Conservation (phyloP, 2,797 vertebrate genomes). For the Epinephelus malabaricus region DNA sequence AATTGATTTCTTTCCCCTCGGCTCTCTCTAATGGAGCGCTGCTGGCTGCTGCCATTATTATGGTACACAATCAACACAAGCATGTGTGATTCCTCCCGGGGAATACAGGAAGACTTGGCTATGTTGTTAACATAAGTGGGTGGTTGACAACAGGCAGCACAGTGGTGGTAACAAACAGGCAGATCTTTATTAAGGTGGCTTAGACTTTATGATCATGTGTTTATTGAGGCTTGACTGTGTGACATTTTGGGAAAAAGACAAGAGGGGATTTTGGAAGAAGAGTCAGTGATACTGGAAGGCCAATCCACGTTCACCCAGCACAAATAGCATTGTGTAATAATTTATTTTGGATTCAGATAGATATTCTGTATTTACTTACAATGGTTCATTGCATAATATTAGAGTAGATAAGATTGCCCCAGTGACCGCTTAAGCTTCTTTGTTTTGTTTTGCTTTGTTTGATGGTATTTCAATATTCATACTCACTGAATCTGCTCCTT, state of each 20-base stretch:
- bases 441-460: no score
- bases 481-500: no score
- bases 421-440: neutral
- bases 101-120: slow-evolving; percentile 33
- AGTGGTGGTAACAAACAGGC: slow-evolving; percentile 16
- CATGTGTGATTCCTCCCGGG: slow-evolving; percentile 59
- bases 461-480: neutral
- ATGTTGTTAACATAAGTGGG: slow-evolving; percentile 30
- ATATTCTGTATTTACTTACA: slow-evolving; percentile 18
- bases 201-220: slow-evolving; percentile 31
- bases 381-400: slow-evolving; percentile 24
- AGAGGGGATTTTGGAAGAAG: neutral
- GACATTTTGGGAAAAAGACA: neutral
- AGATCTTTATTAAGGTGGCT: neutral
- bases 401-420: slow-evolving; percentile 13
- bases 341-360: neutral
- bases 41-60: slow-evolving; percentile 58
- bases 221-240: slow-evolving; percentile 23
- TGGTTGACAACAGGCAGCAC: slow-evolving; percentile 13
- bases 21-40: slow-evolving; percentile 57
- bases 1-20: slow-evolving; percentile 74
- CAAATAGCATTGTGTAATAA: slow-evolving; percentile 25
- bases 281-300: neutral
- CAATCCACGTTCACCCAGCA: slow-evolving; percentile 19
- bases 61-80: slow-evolving; percentile 50